A percentile compares a stretch with the other conserved stretches of the same genome.
These are phyloP conservation scores for Drosophila mercatorum DNA, from an alignment of 2,888 invertebrate genomes.

Conservation along the genomic window DNA sequence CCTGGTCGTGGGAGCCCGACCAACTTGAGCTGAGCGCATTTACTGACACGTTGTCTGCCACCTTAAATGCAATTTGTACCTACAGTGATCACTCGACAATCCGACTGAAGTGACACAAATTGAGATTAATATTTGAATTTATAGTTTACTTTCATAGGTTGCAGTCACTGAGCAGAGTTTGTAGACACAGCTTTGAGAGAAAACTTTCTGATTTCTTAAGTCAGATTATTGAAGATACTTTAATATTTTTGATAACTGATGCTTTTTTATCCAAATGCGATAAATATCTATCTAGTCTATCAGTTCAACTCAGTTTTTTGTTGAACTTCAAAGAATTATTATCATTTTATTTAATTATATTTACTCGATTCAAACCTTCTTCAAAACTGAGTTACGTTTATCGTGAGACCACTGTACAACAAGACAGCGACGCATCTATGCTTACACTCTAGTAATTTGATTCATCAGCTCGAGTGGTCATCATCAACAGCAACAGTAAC, in stretches of 20 bases:
- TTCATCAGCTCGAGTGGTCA: slow-evolving; percentile 41
- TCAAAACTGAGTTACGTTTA: background rate
- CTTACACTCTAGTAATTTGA: slow-evolving; percentile 26
- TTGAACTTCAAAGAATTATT: no score
- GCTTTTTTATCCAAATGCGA: background rate
- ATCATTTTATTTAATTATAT: no score
- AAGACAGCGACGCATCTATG: slow-evolving; percentile 13
- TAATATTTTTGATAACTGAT: no score
- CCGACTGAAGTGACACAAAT: background rate
- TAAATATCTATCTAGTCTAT: background rate
- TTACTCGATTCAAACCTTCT: background rate
- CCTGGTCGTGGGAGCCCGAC: slow-evolving; percentile 43
- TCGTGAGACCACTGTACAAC: background rate
- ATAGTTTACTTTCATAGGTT: background rate
- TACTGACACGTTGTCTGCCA: slow-evolving; percentile 26
- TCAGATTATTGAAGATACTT: no score
- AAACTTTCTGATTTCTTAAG: no score
- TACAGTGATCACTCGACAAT: slow-evolving; percentile 12
- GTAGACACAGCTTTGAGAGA: background rate
- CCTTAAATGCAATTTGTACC: slow-evolving; percentile 34
- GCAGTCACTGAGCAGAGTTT: background rate
- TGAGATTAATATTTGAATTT: background rate
- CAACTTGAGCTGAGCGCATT: slow-evolving; percentile 30
- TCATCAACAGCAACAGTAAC: slow-evolving; percentile 3
- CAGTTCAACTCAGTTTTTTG: no score